phyloP scores from a whole-genome alignment of 2,888 invertebrate genomes.

The Eupelmus urozonus region DNA sequence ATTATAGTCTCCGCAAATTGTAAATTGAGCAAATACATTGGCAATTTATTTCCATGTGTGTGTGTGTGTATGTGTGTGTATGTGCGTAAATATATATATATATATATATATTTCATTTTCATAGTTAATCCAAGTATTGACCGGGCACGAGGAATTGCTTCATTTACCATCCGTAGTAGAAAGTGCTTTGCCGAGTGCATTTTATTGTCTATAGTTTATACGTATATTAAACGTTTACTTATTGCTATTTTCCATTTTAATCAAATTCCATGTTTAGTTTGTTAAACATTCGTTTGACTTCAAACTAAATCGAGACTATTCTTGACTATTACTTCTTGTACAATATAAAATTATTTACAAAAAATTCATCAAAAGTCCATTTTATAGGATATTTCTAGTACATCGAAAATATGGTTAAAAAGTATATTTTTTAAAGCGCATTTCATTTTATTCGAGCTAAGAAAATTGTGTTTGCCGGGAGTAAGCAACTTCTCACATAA shows the following conservation, averaged over 20 bases:
- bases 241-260: background rate
- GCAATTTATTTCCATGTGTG: constrained; percentile 2
- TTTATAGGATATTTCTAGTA: constrained; percentile 39
- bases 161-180: constrained; percentile 39
- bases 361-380: constrained; percentile 38
- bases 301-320: no score
- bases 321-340: no score
- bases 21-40: constrained; percentile 37
- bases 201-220: constrained; percentile 18
- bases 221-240: background rate
- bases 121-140: constrained; percentile 44
- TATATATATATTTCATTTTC: constrained; percentile 37
- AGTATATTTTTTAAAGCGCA: constrained; percentile 55
- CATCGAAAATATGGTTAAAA: constrained; percentile 47
- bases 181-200: constrained; percentile 35
- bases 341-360: constrained; percentile 28
- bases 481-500: constrained; percentile 61
- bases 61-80: background rate
- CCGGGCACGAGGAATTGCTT: constrained; percentile 26
- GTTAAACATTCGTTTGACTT: background rate
- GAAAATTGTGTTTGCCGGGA: constrained; percentile 60
- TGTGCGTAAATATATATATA: constrained; percentile 5
- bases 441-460: constrained; percentile 59
- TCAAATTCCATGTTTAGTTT: background rate
- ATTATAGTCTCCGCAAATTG: constrained; percentile 53